Conservation (phyloP, 2,797 vertebrate species). For the Lates japonicus region DNA sequence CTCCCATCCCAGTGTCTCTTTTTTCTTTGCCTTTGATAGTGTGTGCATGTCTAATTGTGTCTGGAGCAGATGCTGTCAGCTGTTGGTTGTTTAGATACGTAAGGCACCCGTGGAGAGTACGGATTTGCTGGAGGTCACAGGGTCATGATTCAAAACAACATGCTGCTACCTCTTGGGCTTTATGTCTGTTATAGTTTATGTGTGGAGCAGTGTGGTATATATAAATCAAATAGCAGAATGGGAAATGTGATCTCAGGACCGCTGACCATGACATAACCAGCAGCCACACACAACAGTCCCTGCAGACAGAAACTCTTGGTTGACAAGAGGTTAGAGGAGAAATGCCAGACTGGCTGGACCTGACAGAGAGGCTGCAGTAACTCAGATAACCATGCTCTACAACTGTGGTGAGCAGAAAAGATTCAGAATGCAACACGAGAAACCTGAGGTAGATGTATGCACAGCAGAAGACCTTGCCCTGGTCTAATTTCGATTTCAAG, state of each 20-base stretch:
- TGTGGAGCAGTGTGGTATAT: not conserved
- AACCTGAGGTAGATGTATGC: not conserved
- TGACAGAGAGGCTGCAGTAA: not conserved
- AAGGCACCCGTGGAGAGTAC: slow-evolving; percentile 39
- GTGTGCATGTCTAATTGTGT: slow-evolving; percentile 65
- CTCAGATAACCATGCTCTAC: not conserved
- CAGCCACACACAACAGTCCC: not conserved
- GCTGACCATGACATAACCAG: not conserved
- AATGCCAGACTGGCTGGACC: not conserved
- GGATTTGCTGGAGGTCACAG: slow-evolving; percentile 62
- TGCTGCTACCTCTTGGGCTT: slow-evolving; percentile 44
- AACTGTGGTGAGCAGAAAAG: not conserved
- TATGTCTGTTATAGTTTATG: slow-evolving; percentile 4
- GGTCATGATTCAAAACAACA: slow-evolving; percentile 56
- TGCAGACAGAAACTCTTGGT: too few relatives aligned
- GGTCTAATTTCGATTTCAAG: too few relatives aligned
- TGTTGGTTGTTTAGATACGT: slow-evolving; percentile 53
- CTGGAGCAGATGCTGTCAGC: slow-evolving; percentile 57
- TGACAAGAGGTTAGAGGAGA: too few relatives aligned
- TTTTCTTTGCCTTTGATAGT: slow-evolving; percentile 44
- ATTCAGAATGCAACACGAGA: not conserved
- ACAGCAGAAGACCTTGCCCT: not conserved
- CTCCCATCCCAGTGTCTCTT: slow-evolving; percentile 14
- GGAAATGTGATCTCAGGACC: not conserved
- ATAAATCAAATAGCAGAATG: not conserved